phyloP scores from a whole-genome alignment of 2,797 vertebrate species.

The Sebastes minor region DNA sequence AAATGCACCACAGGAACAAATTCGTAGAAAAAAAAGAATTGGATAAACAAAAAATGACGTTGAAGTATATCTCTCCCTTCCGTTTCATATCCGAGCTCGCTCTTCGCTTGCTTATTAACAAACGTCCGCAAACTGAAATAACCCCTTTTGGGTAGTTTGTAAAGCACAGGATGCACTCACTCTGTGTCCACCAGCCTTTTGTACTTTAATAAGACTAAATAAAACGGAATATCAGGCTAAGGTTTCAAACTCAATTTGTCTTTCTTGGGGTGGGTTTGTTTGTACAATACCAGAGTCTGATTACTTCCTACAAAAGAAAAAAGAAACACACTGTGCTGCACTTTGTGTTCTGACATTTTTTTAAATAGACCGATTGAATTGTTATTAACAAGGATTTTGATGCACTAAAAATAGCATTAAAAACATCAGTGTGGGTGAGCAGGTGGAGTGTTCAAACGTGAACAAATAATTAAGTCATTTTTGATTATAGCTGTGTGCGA shows the following conservation, averaged over 20 bases:
- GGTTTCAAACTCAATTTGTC: constrained; percentile 40
- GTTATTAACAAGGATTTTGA: constrained; percentile 37
- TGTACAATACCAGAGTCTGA: constrained; percentile 15
- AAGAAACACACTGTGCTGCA: background rate
- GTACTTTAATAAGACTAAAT: constrained; percentile 30
- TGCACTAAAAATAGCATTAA: constrained; percentile 54
- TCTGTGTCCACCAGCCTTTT: constrained; percentile 30
- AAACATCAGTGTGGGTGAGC: constrained; percentile 15
- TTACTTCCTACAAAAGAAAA: constrained; percentile 14
- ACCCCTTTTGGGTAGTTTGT: constrained; percentile 40
- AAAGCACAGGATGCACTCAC: constrained; percentile 23
- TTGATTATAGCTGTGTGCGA: constrained; percentile 12
- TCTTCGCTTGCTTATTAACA: constrained; percentile 62
- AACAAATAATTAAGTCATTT: constrained; percentile 34
- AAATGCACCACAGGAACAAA: constrained; percentile 63
- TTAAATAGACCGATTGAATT: constrained; percentile 37
- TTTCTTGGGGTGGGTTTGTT: background rate
- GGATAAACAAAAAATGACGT: constrained; percentile 52
- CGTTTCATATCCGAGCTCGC: constrained; percentile 55
- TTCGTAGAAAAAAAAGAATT: constrained; percentile 62
- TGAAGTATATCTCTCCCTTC: constrained; percentile 42
- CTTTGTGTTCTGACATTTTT: constrained; percentile 36
- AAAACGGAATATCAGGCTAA: constrained; percentile 17
- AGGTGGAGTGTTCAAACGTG: constrained; percentile 10
- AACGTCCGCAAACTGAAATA: constrained; percentile 41